phyloP scores from a whole-genome alignment of 2,888 invertebrate genomes.

The Ormyrus pomaceus region DNA sequence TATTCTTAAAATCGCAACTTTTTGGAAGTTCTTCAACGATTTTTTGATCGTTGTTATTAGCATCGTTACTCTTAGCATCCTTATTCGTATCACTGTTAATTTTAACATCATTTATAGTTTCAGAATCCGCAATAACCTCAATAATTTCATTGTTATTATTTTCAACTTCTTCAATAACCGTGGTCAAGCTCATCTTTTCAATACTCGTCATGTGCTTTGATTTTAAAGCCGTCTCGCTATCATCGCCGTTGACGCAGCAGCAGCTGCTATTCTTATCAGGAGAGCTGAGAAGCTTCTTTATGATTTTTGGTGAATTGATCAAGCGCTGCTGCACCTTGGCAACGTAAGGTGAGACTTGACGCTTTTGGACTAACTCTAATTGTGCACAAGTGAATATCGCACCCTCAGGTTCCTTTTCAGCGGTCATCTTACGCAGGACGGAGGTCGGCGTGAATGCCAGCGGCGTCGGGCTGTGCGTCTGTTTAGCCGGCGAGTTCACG shows the following conservation, averaged over 20 bases:
- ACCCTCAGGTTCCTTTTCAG: slow-evolving; percentile 87
- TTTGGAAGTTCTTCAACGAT: slow-evolving; percentile 41
- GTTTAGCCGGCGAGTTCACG: slow-evolving; percentile 75
- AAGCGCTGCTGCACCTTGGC: slow-evolving; percentile 49
- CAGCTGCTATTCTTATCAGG: slow-evolving; percentile 34
- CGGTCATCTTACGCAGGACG: slow-evolving; percentile 95
- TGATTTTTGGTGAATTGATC: neutral
- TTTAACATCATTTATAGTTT: slow-evolving; percentile 20
- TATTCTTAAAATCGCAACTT: slow-evolving; percentile 6
- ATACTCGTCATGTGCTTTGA: slow-evolving; percentile 55
- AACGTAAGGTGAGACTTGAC: slow-evolving; percentile 36
- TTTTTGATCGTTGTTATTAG: slow-evolving; percentile 51
- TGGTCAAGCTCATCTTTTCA: slow-evolving; percentile 7
- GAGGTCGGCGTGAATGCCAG: slow-evolving; percentile 95
- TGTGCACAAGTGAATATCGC: slow-evolving; percentile 69
- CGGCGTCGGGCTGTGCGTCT: slow-evolving; percentile 81
- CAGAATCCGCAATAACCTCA: slow-evolving; percentile 45
- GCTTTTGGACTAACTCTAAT: slow-evolving; percentile 59
- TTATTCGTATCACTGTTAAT: neutral
- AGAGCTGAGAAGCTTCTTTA: neutral
- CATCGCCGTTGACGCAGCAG: slow-evolving; percentile 6
- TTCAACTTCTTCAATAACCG: slow-evolving; percentile 20
- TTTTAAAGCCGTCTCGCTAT: slow-evolving; percentile 39
- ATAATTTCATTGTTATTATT: slow-evolving; percentile 7
- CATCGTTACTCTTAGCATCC: slow-evolving; percentile 12